A percentile compares a stretch with the other conserved stretches of the same genome.
phyloP scores from a whole-genome alignment of 2,113 vertebrate species.

The Oryzias curvinotus region DNA sequence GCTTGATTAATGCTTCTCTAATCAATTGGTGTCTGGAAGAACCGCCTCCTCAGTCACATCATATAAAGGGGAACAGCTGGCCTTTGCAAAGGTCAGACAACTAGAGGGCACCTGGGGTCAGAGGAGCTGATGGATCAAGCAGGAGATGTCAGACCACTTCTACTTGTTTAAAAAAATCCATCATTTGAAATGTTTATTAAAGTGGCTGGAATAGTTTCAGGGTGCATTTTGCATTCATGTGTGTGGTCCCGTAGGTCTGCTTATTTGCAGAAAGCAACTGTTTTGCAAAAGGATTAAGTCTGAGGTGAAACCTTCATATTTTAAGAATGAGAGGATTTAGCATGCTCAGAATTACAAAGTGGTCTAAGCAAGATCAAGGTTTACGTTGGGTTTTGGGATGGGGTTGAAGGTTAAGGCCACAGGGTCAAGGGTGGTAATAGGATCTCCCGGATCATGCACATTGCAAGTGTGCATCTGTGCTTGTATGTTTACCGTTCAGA shows the following conservation, averaged over 20 bases:
- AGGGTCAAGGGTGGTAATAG: slow-evolving; percentile 46
- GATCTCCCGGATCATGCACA: slow-evolving; percentile 36
- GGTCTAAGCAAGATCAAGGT: slow-evolving; percentile 35
- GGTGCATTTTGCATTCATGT: slow-evolving; percentile 19
- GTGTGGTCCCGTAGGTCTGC: slow-evolving; percentile 5
- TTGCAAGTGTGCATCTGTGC: slow-evolving; percentile 31
- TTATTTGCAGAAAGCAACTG: slow-evolving; percentile 6
- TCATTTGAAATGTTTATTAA: slow-evolving; percentile 41
- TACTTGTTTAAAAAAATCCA: slow-evolving; percentile 59
- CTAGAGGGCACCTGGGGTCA: slow-evolving; percentile 83
- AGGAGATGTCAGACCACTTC: slow-evolving; percentile 82
- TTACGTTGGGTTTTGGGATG: slow-evolving; percentile 45
- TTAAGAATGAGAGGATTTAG: slow-evolving; percentile 26
- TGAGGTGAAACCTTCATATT: slow-evolving; percentile 13
- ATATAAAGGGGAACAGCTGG: slow-evolving; percentile 91
- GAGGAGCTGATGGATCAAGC: slow-evolving; percentile 87
- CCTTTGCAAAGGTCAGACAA: slow-evolving; percentile 90
- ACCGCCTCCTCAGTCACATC: slow-evolving; percentile 87
- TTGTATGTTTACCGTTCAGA: slow-evolving; percentile 13
- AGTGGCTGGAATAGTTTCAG: slow-evolving; percentile 40
- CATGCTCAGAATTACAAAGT: slow-evolving; percentile 31
- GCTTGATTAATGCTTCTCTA: slow-evolving; percentile 96
- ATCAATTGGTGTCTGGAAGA: slow-evolving; percentile 93
- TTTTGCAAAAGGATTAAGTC: slow-evolving; percentile 24
- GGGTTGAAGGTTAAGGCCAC: slow-evolving; percentile 58